These are phyloP conservation scores for Antheraea assamensis DNA, from an alignment of 2,888 invertebrate genomes.

Conservation along the genomic window DNA sequence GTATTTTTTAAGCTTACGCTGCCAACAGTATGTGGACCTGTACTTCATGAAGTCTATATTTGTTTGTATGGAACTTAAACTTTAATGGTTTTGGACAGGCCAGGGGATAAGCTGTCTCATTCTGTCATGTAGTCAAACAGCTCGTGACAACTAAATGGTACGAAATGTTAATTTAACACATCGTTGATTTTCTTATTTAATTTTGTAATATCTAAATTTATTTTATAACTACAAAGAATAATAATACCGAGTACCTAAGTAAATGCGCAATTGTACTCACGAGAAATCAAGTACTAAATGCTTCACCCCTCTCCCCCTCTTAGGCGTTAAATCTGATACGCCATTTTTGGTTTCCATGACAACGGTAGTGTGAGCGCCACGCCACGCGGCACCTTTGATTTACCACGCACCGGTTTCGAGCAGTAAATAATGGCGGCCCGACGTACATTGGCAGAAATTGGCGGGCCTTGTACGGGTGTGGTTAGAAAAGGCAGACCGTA, in stretches of 20 bases:
- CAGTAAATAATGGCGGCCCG: conserved; percentile 50
- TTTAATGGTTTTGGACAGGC: too few species aligned
- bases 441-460: conserved; percentile 46
- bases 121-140: too few species aligned
- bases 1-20: too few species aligned
- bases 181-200: too few species aligned
- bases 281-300: conserved; percentile 17
- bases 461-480: conserved; percentile 44
- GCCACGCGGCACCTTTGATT: conserved; percentile 67
- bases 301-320: conserved; percentile 40
- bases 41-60: too few species aligned
- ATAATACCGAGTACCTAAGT: not conserved
- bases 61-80: too few species aligned
- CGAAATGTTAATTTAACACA: too few species aligned
- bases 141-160: too few species aligned
- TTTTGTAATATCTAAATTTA: not conserved
- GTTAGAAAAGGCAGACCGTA: conserved; percentile 29
- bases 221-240: not conserved
- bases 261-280: not conserved
- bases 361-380: conserved; percentile 55
- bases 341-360: conserved; percentile 58
- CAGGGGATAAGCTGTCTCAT: too few species aligned
- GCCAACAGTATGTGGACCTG: too few species aligned
- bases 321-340: conserved; percentile 67
- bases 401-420: conserved; percentile 50